Evolutionary conservation across 2,888 invertebrate genomes (phyloP).

Genomic region (Drosophila demipolita): DNA sequence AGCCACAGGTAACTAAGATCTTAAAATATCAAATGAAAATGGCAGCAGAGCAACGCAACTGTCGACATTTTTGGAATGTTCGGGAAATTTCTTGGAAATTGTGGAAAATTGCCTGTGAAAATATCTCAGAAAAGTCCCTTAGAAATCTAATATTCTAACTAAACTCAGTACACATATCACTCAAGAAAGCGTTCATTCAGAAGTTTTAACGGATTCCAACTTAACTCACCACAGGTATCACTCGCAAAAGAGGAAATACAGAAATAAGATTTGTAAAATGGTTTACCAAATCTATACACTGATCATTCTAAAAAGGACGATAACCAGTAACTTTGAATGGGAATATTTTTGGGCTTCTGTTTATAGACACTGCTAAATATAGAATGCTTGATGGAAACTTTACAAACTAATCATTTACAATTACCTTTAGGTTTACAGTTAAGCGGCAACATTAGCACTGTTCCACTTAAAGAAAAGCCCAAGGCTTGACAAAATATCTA

Average conservation of each 20-base stretch:
- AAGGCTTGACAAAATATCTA: constrained; percentile 3
- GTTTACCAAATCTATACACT: neutral
- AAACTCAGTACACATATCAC: neutral
- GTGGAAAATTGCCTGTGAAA: neutral
- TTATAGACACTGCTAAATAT: neutral
- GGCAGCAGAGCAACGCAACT: constrained; percentile 14
- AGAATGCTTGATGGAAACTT: neutral
- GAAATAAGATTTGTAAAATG: neutral
- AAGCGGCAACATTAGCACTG: neutral
- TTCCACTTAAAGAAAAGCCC: neutral
- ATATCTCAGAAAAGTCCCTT: neutral
- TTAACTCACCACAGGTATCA: neutral
- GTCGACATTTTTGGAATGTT: constrained; percentile 18
- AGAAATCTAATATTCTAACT: neutral
- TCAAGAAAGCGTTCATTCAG: neutral
- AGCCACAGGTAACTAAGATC: constrained; percentile 40
- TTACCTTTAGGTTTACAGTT: neutral
- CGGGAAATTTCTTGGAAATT: constrained; percentile 7
- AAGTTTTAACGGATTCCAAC: neutral
- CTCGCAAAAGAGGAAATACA: neutral
- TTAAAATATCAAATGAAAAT: constrained; percentile 6
- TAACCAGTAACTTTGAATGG: neutral
- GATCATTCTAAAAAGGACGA: neutral
- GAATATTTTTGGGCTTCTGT: neutral
- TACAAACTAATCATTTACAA: neutral